A percentile compares a stretch with the other conserved stretches of the same genome.
phyloP scores from a whole-genome alignment of 2,797 vertebrate species.

The Poeciliopsis presidionis region DNA sequence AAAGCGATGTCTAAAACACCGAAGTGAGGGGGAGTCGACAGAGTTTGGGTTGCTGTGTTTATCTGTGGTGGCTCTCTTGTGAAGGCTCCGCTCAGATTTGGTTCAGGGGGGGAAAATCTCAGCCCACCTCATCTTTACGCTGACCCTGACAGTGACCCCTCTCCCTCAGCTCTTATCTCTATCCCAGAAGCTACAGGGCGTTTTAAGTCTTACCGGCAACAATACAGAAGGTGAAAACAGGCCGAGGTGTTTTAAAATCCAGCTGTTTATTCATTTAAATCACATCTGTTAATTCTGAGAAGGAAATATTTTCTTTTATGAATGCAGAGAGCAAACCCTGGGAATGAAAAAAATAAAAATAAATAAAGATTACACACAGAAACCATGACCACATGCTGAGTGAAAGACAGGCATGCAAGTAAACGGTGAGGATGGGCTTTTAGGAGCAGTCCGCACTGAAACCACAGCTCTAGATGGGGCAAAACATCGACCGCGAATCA shows the following conservation, averaged over 20 bases:
- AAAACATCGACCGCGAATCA: constrained; percentile 48
- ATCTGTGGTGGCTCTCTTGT: constrained; percentile 57
- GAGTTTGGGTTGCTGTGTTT: constrained; percentile 36
- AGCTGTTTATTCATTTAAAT: constrained; percentile 59
- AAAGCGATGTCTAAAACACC: constrained; percentile 36
- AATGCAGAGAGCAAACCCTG: constrained; percentile 37
- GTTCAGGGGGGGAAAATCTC: constrained; percentile 65
- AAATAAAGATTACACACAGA: constrained; percentile 32
- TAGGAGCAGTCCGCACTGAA: constrained; percentile 34
- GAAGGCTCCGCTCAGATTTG: constrained; percentile 58
- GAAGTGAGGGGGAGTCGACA: constrained; percentile 11
- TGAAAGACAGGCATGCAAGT: constrained; percentile 62
- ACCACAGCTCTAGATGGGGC: constrained; percentile 39
- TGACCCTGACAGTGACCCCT: constrained; percentile 73
- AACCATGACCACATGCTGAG: constrained; percentile 47
- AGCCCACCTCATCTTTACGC: constrained; percentile 69
- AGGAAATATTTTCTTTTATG: constrained; percentile 23
- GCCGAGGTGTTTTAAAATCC: constrained; percentile 29
- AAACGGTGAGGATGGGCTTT: constrained; percentile 50
- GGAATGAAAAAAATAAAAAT: constrained; percentile 28
- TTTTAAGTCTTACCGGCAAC: constrained; percentile 59
- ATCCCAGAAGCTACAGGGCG: constrained; percentile 56
- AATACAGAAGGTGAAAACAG: constrained; percentile 49
- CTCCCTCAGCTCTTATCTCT: constrained; percentile 57
- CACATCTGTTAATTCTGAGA: constrained; percentile 58